Evolutionary conservation across 2,888 invertebrate species (phyloP).

Genomic region (Ormia ochracea): DNA sequence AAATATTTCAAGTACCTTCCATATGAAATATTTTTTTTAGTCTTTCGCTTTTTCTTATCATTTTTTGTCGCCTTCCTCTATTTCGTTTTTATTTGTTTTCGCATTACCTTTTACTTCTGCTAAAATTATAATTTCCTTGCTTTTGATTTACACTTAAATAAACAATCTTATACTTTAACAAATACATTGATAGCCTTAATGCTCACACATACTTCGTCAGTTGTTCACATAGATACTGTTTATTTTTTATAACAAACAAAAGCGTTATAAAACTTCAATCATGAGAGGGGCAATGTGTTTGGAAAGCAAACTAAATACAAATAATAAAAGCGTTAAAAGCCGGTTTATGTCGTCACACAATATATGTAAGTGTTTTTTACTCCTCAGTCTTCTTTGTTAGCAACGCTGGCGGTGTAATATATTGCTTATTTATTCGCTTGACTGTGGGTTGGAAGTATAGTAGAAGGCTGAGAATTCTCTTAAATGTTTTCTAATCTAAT

Average conservation of each 20-base stretch:
- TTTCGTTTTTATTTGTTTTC: constrained; percentile 14
- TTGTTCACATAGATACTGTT: constrained; percentile 40
- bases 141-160: constrained; percentile 15
- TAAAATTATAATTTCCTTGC: constrained; percentile 35
- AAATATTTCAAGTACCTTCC: constrained; percentile 29
- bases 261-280: constrained; percentile 41
- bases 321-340: constrained; percentile 57
- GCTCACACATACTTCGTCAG: constrained; percentile 5
- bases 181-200: background rate
- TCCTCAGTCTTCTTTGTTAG: constrained; percentile 35
- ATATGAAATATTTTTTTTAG: background rate
- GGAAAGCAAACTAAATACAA: background rate
- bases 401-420: background rate
- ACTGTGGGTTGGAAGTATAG: background rate
- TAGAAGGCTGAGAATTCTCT: background rate
- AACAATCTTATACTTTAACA: constrained; percentile 10
- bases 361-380: constrained; percentile 54
- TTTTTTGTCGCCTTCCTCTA: constrained; percentile 1
- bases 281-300: background rate
- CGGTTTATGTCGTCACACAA: constrained; percentile 63
- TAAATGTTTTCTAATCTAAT: background rate
- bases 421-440: background rate
- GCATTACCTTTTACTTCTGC: constrained; percentile 32
- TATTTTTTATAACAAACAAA: constrained; percentile 37
- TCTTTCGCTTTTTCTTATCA: background rate